A percentile compares a stretch with the other conserved stretches of the same genome.
Evolutionary conservation across 2,113 vertebrate species (phyloP).

Genomic region (Colossoma macropomum): DNA sequence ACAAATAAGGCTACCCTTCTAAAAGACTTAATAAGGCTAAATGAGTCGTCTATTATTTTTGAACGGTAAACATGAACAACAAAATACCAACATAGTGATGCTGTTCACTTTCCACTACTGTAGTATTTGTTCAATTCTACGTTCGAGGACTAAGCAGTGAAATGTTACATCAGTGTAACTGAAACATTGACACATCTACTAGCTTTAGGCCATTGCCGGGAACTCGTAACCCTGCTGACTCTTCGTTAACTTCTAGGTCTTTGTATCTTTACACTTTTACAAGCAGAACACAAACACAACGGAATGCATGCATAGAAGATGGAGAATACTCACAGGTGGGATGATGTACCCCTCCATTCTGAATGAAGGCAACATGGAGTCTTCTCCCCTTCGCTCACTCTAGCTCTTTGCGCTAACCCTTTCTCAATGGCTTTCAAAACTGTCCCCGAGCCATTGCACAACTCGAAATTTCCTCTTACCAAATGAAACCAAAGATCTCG

Average conservation of each 20-base stretch:
- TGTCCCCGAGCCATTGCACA: constrained; percentile 81
- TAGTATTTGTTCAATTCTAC: not conserved
- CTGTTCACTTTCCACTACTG: not conserved
- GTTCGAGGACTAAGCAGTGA: not conserved
- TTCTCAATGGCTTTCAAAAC: constrained; percentile 82
- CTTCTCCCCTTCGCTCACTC: constrained; percentile 66
- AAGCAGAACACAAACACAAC: not conserved
- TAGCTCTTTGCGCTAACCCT: constrained; percentile 67
- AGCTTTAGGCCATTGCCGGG: not conserved
- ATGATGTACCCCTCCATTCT: constrained; percentile 86
- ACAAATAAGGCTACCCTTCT: not conserved
- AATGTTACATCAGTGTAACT: not conserved
- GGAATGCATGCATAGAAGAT: not conserved
- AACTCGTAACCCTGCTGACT: not conserved
- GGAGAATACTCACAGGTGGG: constrained; percentile 77
- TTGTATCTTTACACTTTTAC: not conserved
- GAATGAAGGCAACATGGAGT: constrained; percentile 82
- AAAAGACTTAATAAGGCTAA: not conserved
- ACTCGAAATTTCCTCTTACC: constrained; percentile 82
- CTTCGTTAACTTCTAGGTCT: not conserved
- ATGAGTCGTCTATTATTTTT: not conserved
- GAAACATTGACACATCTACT: not conserved
- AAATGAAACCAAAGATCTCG: constrained; percentile 70
- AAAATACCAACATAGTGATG: not conserved
- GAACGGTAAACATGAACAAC: not conserved